Evolutionary conservation across 2,113 vertebrate species (phyloP).

Genomic region (Tetrao urogallus): DNA sequence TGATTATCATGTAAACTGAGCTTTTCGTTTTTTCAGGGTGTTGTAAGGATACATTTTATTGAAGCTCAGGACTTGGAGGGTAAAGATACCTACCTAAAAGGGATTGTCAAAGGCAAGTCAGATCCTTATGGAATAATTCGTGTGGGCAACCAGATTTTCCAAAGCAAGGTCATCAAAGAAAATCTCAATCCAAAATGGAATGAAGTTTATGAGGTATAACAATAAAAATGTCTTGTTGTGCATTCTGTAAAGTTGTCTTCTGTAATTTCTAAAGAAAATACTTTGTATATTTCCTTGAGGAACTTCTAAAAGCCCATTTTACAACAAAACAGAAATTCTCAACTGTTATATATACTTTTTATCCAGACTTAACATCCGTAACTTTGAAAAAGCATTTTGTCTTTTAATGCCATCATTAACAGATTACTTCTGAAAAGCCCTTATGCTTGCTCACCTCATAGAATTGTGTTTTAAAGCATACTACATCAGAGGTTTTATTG

Average conservation of each 20-base stretch:
- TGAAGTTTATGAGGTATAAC: slow-evolving; percentile 92
- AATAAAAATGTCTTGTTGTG: not conserved
- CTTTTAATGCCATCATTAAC: not conserved
- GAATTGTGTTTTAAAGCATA: not conserved
- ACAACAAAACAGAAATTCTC: not conserved
- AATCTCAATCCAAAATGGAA: slow-evolving; percentile 93
- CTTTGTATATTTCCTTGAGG: not conserved
- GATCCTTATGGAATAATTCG: slow-evolving; percentile 93
- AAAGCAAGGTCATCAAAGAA: slow-evolving; percentile 93
- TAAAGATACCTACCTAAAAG: slow-evolving; percentile 92
- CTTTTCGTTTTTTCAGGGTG: slow-evolving; percentile 77
- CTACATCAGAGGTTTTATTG: not conserved
- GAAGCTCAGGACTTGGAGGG: slow-evolving; percentile 92
- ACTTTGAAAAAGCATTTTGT: not conserved
- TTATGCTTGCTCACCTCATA: not conserved
- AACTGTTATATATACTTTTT: not conserved
- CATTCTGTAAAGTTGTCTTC: not conserved
- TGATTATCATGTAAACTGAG: not conserved
- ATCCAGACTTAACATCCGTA: not conserved
- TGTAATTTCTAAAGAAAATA: not conserved
- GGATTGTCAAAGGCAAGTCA: slow-evolving; percentile 94
- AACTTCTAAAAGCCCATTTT: not conserved
- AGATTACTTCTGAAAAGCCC: not conserved
- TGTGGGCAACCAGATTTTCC: slow-evolving; percentile 88
- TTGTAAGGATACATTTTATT: slow-evolving; percentile 92